Evolutionary conservation across 1,140 invertebrate genomes (phyloP).

Genomic region (Bombus confusus): DNA sequence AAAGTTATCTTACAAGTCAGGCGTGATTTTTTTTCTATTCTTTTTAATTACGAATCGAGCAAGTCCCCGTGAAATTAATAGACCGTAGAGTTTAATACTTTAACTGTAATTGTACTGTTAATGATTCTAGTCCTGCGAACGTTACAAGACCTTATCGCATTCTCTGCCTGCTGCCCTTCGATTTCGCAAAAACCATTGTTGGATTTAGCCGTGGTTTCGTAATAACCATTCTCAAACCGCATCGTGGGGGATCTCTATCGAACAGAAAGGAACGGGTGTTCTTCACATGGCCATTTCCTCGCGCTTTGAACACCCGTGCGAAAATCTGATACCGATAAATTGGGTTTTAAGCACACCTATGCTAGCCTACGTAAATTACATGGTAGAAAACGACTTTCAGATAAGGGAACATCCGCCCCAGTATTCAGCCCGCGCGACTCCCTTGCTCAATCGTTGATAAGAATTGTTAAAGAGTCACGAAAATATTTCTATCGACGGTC

Average conservation of each 20-base stretch:
- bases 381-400: not conserved
- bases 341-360: not conserved
- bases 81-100: not conserved
- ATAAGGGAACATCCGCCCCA: not conserved
- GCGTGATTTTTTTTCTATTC: not conserved
- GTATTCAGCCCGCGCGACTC: no score
- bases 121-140: not conserved
- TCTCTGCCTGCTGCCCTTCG: not conserved
- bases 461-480: no score
- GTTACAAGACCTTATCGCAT: not conserved
- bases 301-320: not conserved
- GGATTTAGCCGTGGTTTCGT: not conserved
- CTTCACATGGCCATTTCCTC: slow-evolving; percentile 23
- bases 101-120: not conserved
- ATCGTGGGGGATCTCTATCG: not conserved
- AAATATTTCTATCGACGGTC: no score
- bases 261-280: slow-evolving; percentile 7
- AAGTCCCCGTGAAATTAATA: not conserved
- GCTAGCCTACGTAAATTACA: slow-evolving; percentile 23
- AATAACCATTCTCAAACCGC: not conserved
- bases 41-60: not conserved
- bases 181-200: not conserved
- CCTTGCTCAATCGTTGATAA: no score
- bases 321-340: slow-evolving; percentile 37
- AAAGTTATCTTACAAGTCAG: not conserved